Conservation (phyloP, 2,113 vertebrate genomes). For the Rhinolophus ferrumequinum region DNA sequence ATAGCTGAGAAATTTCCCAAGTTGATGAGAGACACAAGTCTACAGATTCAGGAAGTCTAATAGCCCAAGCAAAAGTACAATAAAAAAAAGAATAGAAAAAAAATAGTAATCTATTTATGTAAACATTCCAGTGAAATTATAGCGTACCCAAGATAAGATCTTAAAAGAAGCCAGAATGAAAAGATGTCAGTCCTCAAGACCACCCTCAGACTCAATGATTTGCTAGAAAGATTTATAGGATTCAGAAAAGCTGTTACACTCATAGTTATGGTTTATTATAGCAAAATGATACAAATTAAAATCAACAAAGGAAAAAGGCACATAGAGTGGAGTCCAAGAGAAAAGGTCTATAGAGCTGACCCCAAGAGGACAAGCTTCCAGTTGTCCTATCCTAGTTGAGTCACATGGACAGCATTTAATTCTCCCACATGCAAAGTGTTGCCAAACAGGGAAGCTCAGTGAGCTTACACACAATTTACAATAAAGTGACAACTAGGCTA, state of each 20-base stretch:
- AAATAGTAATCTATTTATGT: not conserved
- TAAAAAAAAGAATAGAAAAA: not conserved
- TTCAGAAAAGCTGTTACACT: constrained; percentile 9
- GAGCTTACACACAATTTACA: not conserved
- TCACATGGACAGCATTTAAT: not conserved
- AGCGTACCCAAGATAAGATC: not conserved
- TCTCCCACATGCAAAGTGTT: not conserved
- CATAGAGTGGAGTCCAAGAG: not conserved
- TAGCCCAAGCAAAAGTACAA: not conserved
- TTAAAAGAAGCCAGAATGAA: not conserved
- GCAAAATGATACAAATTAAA: constrained; percentile 14
- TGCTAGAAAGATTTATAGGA: not conserved
- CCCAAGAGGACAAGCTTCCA: not conserved
- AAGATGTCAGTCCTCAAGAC: not conserved
- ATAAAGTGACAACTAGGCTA: not conserved
- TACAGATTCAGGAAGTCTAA: not conserved
- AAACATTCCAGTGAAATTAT: not conserved
- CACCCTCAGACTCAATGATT: not conserved
- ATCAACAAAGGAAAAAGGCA: not conserved
- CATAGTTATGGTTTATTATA: not conserved
- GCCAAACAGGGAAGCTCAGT: not conserved
- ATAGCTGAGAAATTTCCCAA: not conserved
- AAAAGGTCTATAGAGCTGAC: not conserved
- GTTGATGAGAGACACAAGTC: not conserved
- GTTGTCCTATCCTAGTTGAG: not conserved